These are phyloP conservation scores for Dinomys branickii DNA, from an alignment of 2,113 vertebrate genomes.

Conservation along the genomic window DNA sequence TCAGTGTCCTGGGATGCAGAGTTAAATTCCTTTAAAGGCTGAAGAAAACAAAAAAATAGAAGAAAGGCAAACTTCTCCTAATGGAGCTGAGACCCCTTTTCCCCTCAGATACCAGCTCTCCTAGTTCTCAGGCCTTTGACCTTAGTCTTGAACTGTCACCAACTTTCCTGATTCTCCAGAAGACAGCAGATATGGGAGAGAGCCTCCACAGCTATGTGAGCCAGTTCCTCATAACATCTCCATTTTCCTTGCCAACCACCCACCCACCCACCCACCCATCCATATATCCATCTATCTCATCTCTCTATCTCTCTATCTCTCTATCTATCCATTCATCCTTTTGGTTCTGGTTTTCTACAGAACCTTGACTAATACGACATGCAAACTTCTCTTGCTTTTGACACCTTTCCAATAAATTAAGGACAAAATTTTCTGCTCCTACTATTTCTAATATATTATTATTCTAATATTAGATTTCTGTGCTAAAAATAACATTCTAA, in stretches of 20 bases:
- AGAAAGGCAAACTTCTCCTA: not conserved
- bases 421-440: not conserved
- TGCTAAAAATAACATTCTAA: conserved; percentile 19
- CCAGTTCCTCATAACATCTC: not conserved
- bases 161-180: not conserved
- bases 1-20: not conserved
- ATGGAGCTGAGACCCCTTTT: not conserved
- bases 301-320: not conserved
- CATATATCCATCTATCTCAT: not conserved
- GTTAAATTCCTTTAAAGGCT: not conserved
- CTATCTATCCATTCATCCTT: not conserved
- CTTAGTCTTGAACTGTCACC: not conserved
- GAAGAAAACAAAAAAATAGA: not conserved
- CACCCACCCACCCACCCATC: not conserved
- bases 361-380: not conserved
- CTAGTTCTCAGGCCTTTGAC: not conserved
- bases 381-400: not conserved
- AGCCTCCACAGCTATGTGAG: not conserved
- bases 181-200: not conserved
- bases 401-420: not conserved
- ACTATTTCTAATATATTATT: not conserved
- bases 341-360: not conserved
- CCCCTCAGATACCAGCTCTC: not conserved
- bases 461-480: conserved; percentile 8
- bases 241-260: not conserved